Conservation (phyloP, 2,113 vertebrate genomes). For the Syngnathus scovelli region DNA sequence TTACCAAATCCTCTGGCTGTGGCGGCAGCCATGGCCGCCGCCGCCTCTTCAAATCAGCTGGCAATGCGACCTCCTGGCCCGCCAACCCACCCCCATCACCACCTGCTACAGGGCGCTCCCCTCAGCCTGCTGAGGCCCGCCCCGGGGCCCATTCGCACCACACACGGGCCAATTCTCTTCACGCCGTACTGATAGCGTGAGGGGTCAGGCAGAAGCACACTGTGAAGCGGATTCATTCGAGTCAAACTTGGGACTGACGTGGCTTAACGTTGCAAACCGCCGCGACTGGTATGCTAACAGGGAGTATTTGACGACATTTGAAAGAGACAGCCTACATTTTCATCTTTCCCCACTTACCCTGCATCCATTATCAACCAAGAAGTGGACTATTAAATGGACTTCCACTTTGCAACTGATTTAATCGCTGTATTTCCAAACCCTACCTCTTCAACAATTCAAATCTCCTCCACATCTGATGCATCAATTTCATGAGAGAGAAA, state of each 20-base stretch:
- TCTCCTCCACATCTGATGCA: slow-evolving; percentile 40
- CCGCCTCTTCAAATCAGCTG: slow-evolving; percentile 79
- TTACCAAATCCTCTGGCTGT: slow-evolving; percentile 83
- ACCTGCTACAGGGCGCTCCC: slow-evolving; percentile 81
- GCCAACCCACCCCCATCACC: slow-evolving; percentile 57
- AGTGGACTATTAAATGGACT: slow-evolving; percentile 22
- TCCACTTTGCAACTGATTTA: slow-evolving; percentile 29
- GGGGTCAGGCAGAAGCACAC: slow-evolving; percentile 72
- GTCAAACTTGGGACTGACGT: slow-evolving; percentile 21
- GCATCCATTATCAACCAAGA: slow-evolving; percentile 28
- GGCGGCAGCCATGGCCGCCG: slow-evolving; percentile 84
- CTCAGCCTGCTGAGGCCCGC: slow-evolving; percentile 84
- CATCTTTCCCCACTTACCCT: slow-evolving; percentile 24
- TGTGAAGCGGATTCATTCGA: slow-evolving; percentile 57
- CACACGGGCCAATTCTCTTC: slow-evolving; percentile 87
- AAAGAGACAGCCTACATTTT: slow-evolving; percentile 30
- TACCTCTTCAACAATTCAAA: slow-evolving; percentile 52
- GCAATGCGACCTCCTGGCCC: slow-evolving; percentile 69
- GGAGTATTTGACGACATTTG: slow-evolving; percentile 31
- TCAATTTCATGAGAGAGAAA: slow-evolving; percentile 25
- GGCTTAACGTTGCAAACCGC: slow-evolving; percentile 31
- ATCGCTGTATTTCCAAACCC: slow-evolving; percentile 36
- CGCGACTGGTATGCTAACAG: slow-evolving; percentile 37
- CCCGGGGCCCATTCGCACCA: slow-evolving; percentile 85
- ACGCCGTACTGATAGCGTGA: slow-evolving; percentile 79